phyloP scores from a whole-genome alignment of 2,888 invertebrate genomes.

The Euzophera pinguis region DNA sequence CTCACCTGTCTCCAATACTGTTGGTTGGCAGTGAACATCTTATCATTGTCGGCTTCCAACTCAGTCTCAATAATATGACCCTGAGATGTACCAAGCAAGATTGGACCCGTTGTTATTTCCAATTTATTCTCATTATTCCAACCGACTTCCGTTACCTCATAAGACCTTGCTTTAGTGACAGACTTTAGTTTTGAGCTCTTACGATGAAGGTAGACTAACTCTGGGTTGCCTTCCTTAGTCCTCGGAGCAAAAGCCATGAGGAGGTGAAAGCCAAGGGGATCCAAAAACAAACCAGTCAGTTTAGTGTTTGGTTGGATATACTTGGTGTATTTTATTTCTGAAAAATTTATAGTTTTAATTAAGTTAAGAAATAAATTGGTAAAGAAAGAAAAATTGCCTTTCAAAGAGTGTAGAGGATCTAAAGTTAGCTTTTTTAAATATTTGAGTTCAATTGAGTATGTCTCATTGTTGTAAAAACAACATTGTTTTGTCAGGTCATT shows the following conservation, averaged over 20 bases:
- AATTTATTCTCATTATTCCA: slow-evolving; percentile 90
- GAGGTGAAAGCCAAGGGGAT: slow-evolving; percentile 92
- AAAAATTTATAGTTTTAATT: slow-evolving; percentile 32
- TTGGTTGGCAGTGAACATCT: slow-evolving; percentile 87
- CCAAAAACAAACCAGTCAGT: slow-evolving; percentile 86
- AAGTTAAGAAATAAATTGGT: no score
- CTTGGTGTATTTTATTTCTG: slow-evolving; percentile 87
- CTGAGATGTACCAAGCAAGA: slow-evolving; percentile 93
- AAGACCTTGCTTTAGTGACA: slow-evolving; percentile 82
- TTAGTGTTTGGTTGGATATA: slow-evolving; percentile 79
- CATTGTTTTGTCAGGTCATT: no score
- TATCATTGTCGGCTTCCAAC: slow-evolving; percentile 89
- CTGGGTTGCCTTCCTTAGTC: slow-evolving; percentile 80
- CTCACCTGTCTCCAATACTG: slow-evolving; percentile 92
- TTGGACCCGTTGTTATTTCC: slow-evolving; percentile 87
- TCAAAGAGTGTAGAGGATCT: no score
- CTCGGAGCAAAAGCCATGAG: slow-evolving; percentile 86
- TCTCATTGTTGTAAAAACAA: no score
- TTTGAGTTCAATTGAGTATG: no score
- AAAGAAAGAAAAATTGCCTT: no score
- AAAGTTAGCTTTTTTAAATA: no score
- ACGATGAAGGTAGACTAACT: slow-evolving; percentile 89
- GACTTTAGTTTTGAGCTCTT: slow-evolving; percentile 87
- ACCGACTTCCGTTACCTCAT: slow-evolving; percentile 93
- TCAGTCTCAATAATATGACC: slow-evolving; percentile 96